Percentiles rank a stretch among this genome's conserved stretches.
These are phyloP conservation scores for Plectus sambesii DNA, from an alignment of 1,140 invertebrate species.

Conservation along the genomic window DNA sequence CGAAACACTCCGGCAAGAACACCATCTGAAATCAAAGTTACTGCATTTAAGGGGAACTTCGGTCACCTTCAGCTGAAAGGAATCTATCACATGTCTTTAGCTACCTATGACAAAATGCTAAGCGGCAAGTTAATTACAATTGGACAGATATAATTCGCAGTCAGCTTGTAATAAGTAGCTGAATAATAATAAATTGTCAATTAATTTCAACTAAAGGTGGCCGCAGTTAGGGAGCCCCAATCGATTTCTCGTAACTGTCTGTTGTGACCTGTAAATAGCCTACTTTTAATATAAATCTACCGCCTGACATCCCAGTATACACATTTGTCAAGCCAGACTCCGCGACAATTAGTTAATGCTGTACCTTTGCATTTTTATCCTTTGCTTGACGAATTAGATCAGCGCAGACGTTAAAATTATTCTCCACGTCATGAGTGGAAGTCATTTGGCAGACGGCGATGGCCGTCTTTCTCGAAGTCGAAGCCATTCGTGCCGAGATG, in stretches of 20 bases:
- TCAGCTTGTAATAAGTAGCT: not conserved
- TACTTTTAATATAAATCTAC: not conserved
- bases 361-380: constrained; percentile 35
- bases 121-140: too few relatives aligned
- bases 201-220: too few relatives aligned
- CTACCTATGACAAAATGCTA: too few relatives aligned
- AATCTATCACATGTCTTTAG: too few relatives aligned
- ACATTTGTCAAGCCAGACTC: not conserved
- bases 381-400: constrained; percentile 32
- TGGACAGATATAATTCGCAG: too few relatives aligned
- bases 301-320: too few relatives aligned
- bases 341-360: not conserved
- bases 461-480: too few relatives aligned
- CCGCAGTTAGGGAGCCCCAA: too few relatives aligned
- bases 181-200: constrained; percentile 3
- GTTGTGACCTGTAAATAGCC: not conserved
- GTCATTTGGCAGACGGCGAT: constrained; percentile 44
- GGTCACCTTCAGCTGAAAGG: too few relatives aligned
- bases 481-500: too few relatives aligned
- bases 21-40: constrained; percentile 58
- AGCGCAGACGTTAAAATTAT: constrained; percentile 29
- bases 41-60: not conserved
- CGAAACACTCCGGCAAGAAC: constrained; percentile 87
- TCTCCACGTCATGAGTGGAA: constrained; percentile 30
- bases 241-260: constrained; percentile 1